Evolutionary conservation across 2,113 vertebrate genomes (phyloP), one percentile per base, ranked within the genome.

Genomic region (Ailuropoda melanoleuca): DNA sequence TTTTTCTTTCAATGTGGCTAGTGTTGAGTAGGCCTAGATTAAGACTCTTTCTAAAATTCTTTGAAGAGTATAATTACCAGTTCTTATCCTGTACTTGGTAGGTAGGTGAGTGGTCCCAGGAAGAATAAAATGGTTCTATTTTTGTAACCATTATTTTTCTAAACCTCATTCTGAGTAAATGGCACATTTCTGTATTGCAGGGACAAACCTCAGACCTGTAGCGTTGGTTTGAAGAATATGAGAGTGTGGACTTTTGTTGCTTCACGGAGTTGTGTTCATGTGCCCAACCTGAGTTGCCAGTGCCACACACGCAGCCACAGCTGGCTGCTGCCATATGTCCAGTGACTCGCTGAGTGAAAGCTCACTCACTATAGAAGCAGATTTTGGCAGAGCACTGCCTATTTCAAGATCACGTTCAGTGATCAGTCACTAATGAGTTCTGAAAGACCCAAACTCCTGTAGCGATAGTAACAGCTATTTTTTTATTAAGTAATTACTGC

Each of bases 51-150:
- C 31, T 81, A 95, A 70, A 92, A 31, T 90, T 58, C 83, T 86
- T 43, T 37, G 46, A 48, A 74, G 72, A 89, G n/a, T 89, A 2
- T 97, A 97, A 98, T 97, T 86, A 77, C 66, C 12, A 60, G 64
- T 53, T 84, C 56, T 91, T 88, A 89, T 87, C 86, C 75, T 80
- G 2, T 94, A 56, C 90, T 96, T 95, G 37, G 80, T 91, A 72
- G 87, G 72, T 93, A 82, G 90, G 91, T 84, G 56, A 96, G 92
- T 88, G 68, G 91, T 78, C 70, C 56, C 68, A 48, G 50, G 90
- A 95, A 90, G 88, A 84, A 84, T n/a, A 62, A 93, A 93, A 85
- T 39, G 82, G n/a, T 89, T 95, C 93, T 97, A 48, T 90, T 96
- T 96, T 93, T 94, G 80, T 86, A 94, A 66, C 95, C 62, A 34